A percentile compares a stretch with the other conserved stretches of the same genome.
These are phyloP conservation scores for Bombus difficillimus DNA, from an alignment of 1,140 invertebrate species.

Conservation along the genomic window DNA sequence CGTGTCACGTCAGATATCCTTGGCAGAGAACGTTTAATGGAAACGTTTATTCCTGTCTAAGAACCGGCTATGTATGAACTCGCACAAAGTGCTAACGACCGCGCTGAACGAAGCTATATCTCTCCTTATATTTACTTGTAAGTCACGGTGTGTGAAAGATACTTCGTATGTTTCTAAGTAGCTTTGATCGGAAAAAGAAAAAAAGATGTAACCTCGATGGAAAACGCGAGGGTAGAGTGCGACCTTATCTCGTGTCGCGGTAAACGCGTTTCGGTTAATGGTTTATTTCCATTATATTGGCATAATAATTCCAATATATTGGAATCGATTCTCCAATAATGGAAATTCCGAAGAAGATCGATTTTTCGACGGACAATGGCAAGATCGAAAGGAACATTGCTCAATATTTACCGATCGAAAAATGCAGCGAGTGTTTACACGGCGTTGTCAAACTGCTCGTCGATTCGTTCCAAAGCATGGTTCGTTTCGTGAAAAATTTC, in stretches of 20 bases:
- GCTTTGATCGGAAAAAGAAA: conserved; percentile 7
- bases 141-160: not conserved
- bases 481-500: not conserved
- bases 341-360: not conserved
- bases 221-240: conserved; percentile 24
- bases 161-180: conserved; percentile 12
- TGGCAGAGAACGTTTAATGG: not conserved
- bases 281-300: not conserved
- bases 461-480: conserved; percentile 16
- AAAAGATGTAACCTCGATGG: conserved; percentile 11
- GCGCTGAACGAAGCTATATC: not conserved
- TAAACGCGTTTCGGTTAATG: not conserved
- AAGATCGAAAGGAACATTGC: conserved; percentile 63
- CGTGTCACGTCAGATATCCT: not conserved
- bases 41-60: not conserved
- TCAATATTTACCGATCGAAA: conserved; percentile 61
- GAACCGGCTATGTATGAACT: not conserved
- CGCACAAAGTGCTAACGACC: not conserved
- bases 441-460: not conserved
- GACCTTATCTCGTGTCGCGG: not conserved
- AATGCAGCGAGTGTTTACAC: conserved; percentile 41
- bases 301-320: not conserved
- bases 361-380: conserved; percentile 51
- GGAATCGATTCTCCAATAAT: not conserved
- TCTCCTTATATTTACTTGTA: conserved; percentile 3